These are phyloP conservation scores for Ceratina japonica DNA, from an alignment of 1,140 invertebrate species.

Conservation along the genomic window DNA sequence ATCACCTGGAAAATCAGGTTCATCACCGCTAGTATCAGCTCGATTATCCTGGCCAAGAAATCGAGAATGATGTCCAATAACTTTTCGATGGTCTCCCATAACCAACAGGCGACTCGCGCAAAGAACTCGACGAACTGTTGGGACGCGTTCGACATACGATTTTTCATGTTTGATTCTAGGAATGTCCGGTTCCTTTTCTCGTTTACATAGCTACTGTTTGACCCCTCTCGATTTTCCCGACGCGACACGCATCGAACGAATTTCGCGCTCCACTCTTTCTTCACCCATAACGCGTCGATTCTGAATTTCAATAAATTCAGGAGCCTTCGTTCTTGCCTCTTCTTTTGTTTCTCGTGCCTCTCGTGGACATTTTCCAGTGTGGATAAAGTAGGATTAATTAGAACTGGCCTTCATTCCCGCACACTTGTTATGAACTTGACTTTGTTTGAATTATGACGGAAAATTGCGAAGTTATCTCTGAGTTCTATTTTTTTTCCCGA, in stretches of 20 bases:
- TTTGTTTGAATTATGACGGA: not conserved
- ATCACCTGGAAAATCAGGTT: constrained; percentile 64
- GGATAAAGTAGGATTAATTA: not conserved
- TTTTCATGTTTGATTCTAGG: constrained; percentile 45
- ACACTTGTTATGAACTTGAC: not conserved
- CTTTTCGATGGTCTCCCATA: constrained; percentile 67
- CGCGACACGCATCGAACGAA: not conserved
- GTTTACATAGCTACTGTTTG: not conserved
- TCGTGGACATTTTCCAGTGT: not conserved
- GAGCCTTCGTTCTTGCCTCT: not conserved
- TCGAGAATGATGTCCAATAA: constrained; percentile 67
- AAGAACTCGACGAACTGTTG: constrained; percentile 58
- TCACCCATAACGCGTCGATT: too few species aligned
- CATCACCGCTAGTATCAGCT: constrained; percentile 65
- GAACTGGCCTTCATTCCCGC: not conserved
- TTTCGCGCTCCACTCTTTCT: not conserved
- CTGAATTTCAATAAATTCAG: not conserved
- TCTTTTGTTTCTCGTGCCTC: not conserved
- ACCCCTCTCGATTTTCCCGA: not conserved
- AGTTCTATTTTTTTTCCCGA: not conserved
- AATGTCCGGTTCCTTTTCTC: not conserved
- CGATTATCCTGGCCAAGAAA: constrained; percentile 63
- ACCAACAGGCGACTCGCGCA: constrained; percentile 52
- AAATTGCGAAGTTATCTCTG: not conserved
- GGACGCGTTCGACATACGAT: constrained; percentile 43